Base-by-base conservation (phyloP, 2,888 invertebrate species). In the Macrophya alboannulata region DNA sequence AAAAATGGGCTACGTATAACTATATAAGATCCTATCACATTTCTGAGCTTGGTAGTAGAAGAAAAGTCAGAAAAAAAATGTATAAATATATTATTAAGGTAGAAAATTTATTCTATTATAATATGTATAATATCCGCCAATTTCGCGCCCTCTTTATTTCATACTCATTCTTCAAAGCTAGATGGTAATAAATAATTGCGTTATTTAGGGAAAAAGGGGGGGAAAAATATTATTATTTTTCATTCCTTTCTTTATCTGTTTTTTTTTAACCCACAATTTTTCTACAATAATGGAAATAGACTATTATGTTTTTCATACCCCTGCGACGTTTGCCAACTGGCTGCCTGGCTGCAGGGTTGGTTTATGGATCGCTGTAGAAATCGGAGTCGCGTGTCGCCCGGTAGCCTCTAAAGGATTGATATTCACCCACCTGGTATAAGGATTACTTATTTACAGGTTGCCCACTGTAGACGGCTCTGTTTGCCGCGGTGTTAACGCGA, bases 381-480 rank as follows among this genome's bases (percentile, higher is more conserved):
- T 74, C 72, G 72, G 45, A 74, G 40, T 74, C 45, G 72, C 72
- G 72, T 74, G 72, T 21, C 43, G 43, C 45, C 15, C 10, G 43
- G 40, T 40, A n/a, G 25, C 62, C 31, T 31, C 31, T 62, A 21
- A 31, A 62, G 72, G 72, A 74, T 74, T 74, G 72, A 74, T 74
- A 74, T 74, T 74, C 72, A 21, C 25, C 21, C 43, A 21, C 40
- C 71, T 71, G n/a, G 71, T 31, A 37, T 37, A 43, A 45, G 72
- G n/a, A 45, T 74, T 45, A 74, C 72, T 74, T 74, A 74, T 74
- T 74, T 25, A 74, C 72, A 45, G 72, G 72, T 15, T 43, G 45
- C 15, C 43, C 45, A 21, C 12, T 21, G 12, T 31, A 40, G 37
- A 40, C 72, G 43, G 72, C 45, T 21, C 12, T 74, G 72, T 74